Base-by-base conservation (phyloP, 1,140 invertebrate species). In the Diachasma alloeum region DNA sequence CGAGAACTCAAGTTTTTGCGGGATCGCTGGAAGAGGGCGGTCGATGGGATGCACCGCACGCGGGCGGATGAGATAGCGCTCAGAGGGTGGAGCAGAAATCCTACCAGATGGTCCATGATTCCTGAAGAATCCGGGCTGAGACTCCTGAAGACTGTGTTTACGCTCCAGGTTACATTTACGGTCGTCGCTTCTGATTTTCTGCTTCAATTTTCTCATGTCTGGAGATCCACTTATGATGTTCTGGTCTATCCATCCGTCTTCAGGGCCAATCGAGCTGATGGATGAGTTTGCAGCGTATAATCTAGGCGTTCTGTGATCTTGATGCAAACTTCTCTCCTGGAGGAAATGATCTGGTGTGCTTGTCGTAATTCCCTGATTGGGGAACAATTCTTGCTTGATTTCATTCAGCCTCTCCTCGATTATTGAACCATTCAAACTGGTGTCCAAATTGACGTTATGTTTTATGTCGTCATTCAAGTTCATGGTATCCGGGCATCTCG, bases 391-490 rank as follows among this genome's bases (percentile, higher is more conserved):
- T 11, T 87, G 82, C n/a, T 88, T 88, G 19, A 87, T 87, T 46
- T 88, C 87, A 31, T 86, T 85, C 17, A 87, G 39, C 39, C 85
- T 84, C 44, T 87, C 86, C n/a, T 89, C 87, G 13, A 82, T 81
- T 10, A 87, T 82, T 0, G 86, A 84, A 37, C 82, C 84, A 53
- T 87, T 87, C 26, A 86, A 39, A 24, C 85, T 88, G n/a, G 84
- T 83, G 73, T 89, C 86, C 6, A 88, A 74, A 19, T 86, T 85
- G 1, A 89, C 87, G 42, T 89, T 89, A n/a, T 85, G 82, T 56
- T 83, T 86, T 6, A 89, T 88, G 19, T 89, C 87, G 42, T 89
- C 87, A 69, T 88, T 88, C 36, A 88, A 72, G 48, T 89, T 88
- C 86, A 88, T 86, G 36, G 86, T 86, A 56, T 89, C 87, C n/a